Conservation (phyloP, 2,888 invertebrate species). For the Lutraria lutraria region DNA sequence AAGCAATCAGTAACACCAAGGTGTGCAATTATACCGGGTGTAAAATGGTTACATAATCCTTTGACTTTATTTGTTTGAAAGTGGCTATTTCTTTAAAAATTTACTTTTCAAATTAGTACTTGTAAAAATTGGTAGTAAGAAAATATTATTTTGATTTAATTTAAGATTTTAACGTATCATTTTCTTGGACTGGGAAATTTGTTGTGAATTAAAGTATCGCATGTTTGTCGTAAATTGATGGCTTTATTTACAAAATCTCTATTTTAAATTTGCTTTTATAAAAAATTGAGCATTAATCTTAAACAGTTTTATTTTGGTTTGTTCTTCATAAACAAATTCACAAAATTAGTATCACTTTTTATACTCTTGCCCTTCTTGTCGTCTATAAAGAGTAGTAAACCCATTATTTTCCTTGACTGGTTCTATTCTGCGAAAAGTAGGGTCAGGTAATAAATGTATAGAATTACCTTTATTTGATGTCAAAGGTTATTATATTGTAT, state of each 20-base stretch:
- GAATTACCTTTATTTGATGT: background rate
- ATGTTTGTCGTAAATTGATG: background rate
- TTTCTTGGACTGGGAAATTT: background rate
- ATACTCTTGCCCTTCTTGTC: background rate
- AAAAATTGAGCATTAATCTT: background rate
- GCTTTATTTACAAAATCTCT: background rate
- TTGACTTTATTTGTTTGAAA: background rate
- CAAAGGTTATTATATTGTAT: conserved; percentile 11
- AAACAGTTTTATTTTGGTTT: background rate
- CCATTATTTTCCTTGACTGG: conserved; percentile 6
- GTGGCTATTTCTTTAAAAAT: background rate
- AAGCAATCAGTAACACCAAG: no score
- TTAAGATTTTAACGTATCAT: background rate
- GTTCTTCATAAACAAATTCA: background rate
- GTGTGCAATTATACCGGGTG: background rate
- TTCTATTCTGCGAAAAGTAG: background rate
- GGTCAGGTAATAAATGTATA: background rate
- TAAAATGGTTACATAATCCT: background rate
- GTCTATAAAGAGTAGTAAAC: conserved; percentile 8
- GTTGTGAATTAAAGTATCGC: background rate
- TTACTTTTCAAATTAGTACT: background rate
- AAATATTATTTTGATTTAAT: conserved; percentile 17
- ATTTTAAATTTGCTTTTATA: background rate
- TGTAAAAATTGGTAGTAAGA: background rate
- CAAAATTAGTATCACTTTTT: background rate